Percentiles rank a stretch among this genome's conserved stretches.
phyloP scores from a whole-genome alignment of 2,113 vertebrate genomes.

The Mormoops blainvillei region DNA sequence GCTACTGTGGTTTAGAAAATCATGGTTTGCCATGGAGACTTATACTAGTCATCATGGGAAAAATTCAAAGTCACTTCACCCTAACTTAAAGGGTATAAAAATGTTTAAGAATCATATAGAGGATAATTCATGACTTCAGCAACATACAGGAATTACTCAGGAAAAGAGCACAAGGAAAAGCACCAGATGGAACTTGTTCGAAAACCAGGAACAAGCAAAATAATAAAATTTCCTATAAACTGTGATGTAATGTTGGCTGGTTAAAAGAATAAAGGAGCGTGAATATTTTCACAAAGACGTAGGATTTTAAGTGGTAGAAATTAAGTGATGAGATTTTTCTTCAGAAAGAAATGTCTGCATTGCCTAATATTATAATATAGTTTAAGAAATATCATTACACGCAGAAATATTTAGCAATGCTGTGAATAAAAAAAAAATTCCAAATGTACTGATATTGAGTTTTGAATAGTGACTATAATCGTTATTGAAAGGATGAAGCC shows the following conservation, averaged over 20 bases:
- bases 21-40: not conserved
- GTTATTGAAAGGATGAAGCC: not conserved
- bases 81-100: not conserved
- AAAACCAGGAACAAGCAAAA: not conserved
- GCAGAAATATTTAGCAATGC: not conserved
- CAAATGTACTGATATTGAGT: not conserved
- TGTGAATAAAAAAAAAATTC: not conserved
- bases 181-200: not conserved
- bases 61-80: not conserved
- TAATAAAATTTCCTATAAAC: not conserved
- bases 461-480: not conserved
- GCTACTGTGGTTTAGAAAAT: not conserved
- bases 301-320: not conserved
- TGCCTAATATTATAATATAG: not conserved
- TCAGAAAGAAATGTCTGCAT: not conserved
- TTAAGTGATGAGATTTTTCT: not conserved
- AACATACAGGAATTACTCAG: not conserved
- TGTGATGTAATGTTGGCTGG: accelerated
- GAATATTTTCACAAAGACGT: not conserved
- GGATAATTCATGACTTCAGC: not conserved
- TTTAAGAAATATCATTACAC: not conserved
- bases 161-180: not conserved
- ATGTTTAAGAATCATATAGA: not conserved
- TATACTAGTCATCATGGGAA: not conserved
- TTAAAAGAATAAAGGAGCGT: not conserved